Conservation (phyloP, 2,113 vertebrate genomes). For the Leptobrachium ailaonicum region DNA sequence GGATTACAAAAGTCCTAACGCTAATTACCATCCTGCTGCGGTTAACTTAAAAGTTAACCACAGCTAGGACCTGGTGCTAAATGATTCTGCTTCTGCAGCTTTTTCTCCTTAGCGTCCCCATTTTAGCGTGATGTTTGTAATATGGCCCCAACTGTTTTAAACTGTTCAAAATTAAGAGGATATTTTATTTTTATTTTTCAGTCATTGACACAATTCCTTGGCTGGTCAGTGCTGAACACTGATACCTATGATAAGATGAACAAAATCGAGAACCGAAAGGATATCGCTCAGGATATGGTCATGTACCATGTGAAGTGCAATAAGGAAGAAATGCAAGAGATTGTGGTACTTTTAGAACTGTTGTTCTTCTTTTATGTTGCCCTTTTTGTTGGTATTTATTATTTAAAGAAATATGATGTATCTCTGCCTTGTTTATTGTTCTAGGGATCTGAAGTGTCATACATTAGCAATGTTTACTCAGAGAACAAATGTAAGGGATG, state of each 20-base stretch:
- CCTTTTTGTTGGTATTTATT: constrained; percentile 17
- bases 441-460: background rate
- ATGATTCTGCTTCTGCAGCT: no score
- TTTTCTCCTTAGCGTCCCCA: no score
- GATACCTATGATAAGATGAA: constrained; percentile 96
- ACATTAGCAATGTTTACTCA: no score
- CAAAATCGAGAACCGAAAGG: constrained; percentile 89
- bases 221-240: constrained; percentile 92
- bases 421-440: background rate
- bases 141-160: no score
- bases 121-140: no score
- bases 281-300: constrained; percentile 95
- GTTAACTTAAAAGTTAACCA: no score
- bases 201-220: constrained; percentile 96
- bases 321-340: constrained; percentile 86
- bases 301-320: constrained; percentile 91
- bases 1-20: no score
- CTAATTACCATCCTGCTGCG: no score
- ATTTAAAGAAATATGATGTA: background rate
- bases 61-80: no score
- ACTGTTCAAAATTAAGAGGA: no score
- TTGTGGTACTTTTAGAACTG: constrained; percentile 75
- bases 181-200: constrained; percentile 50
- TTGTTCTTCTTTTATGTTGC: background rate
- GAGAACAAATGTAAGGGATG: no score